phyloP scores from a whole-genome alignment of 2,888 invertebrate species.

The Yponomeuta evonymella region DNA sequence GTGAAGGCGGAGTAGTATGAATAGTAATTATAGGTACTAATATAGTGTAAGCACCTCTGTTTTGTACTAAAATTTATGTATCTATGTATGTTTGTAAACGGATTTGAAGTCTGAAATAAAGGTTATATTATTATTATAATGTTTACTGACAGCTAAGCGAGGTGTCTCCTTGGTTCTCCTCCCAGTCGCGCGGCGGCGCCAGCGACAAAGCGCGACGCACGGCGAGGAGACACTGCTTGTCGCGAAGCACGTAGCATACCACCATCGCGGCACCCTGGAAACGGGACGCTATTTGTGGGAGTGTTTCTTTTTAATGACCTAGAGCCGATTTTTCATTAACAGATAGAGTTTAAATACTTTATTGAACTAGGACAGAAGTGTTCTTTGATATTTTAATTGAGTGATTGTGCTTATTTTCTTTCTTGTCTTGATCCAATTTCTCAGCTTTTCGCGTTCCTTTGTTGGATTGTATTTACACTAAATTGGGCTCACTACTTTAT shows the following conservation, averaged over 20 bases:
- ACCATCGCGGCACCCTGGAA: conserved; percentile 76
- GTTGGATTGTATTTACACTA: too few species aligned
- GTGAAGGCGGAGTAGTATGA: too few species aligned
- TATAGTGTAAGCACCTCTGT: too few species aligned
- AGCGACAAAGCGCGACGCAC: conserved; percentile 49
- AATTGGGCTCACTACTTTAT: too few species aligned
- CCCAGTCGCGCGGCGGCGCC: conserved; percentile 57
- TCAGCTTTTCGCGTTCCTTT: background rate
- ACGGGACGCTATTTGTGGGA: background rate
- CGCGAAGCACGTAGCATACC: conserved; percentile 76
- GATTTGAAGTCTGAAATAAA: too few species aligned
- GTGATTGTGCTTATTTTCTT: background rate
- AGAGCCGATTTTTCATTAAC: background rate
- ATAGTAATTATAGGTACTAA: too few species aligned
- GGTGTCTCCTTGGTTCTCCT: conserved; percentile 73
- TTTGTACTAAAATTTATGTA: too few species aligned
- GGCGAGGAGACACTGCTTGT: conserved; percentile 73
- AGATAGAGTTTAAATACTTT: background rate
- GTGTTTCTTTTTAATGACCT: too few species aligned
- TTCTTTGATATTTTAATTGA: too few species aligned
- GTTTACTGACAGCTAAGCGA: conserved; percentile 77
- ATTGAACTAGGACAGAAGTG: too few species aligned
- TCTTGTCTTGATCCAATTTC: background rate
- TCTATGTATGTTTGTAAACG: too few species aligned
- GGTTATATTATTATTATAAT: too few species aligned